These are phyloP conservation scores for Pachyramphus minor DNA, from an alignment of 2,113 vertebrate genomes.

Conservation along the genomic window DNA sequence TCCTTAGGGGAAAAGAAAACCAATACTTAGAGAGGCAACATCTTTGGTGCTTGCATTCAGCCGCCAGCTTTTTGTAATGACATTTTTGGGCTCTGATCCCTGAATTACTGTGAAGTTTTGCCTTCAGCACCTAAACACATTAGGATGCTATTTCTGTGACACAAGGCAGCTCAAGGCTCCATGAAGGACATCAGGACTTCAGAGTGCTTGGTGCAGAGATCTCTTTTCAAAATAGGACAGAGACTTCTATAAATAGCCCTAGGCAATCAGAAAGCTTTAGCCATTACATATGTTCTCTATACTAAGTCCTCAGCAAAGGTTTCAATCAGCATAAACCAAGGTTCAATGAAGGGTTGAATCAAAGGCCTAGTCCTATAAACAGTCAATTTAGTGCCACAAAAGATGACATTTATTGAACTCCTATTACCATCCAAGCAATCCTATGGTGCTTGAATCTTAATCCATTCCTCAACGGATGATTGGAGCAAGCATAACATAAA, in stretches of 20 bases:
- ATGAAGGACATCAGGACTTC: neutral
- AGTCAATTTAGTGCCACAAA: neutral
- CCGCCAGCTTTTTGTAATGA: neutral
- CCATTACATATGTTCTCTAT: neutral
- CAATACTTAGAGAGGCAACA: neutral
- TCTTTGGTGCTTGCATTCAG: neutral
- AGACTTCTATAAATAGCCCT: neutral
- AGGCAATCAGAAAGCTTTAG: neutral
- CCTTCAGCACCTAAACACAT: slow-evolving; percentile 6
- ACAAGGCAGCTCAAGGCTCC: neutral
- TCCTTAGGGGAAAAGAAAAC: neutral
- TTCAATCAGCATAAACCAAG: slow-evolving; percentile 7
- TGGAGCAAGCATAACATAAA: slow-evolving; percentile 19
- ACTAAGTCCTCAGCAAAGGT: neutral
- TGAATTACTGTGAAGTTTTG: neutral
- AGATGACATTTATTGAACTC: slow-evolving; percentile 22
- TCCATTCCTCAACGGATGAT: slow-evolving; percentile 1
- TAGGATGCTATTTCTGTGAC: neutral
- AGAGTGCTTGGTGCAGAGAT: neutral
- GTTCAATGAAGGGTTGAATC: slow-evolving; percentile 11
- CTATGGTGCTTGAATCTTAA: slow-evolving; percentile 12
- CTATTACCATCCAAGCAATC: neutral
- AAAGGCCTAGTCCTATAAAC: slow-evolving; percentile 9
- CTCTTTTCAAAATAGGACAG: neutral
- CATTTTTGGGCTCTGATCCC: neutral